These are phyloP conservation scores for Lethenteron reissneri DNA, from an alignment of 2,113 vertebrate species.

Conservation along the genomic window DNA sequence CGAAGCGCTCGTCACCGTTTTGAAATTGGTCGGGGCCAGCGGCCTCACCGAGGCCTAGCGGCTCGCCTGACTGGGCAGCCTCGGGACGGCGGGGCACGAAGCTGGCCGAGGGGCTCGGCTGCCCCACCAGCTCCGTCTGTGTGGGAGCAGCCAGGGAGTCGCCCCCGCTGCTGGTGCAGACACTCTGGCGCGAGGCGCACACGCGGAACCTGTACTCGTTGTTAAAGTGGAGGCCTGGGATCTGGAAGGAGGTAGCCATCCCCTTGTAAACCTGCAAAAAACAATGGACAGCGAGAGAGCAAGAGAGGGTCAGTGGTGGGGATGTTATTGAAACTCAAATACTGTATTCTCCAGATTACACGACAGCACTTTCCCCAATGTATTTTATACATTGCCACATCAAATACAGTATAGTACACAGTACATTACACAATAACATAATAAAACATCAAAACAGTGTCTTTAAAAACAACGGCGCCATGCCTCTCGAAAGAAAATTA, in stretches of 20 bases:
- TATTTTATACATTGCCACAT: no score
- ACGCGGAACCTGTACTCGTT: conserved; percentile 87
- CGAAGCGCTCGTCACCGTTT: conserved; percentile 77
- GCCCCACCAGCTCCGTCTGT: conserved; percentile 65
- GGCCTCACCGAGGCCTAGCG: neutral
- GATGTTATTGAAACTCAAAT: neutral
- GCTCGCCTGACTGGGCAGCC: conserved; percentile 1
- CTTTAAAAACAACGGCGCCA: no score
- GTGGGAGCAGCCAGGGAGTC: no score
- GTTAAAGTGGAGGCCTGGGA: conserved; percentile 74
- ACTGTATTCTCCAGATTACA: no score
- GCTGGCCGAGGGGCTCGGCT: conserved; percentile 64
- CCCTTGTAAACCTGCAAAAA: conserved; percentile 70
- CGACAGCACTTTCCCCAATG: no score
- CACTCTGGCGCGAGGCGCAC: conserved; percentile 67
- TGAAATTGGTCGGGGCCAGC: conserved; percentile 25
- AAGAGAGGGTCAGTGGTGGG: no score
- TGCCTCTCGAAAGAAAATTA: no score
- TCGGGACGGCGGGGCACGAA: conserved; percentile 33
- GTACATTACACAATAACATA: no score
- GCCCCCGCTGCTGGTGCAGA: conserved; percentile 28
- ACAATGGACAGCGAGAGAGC: neutral
- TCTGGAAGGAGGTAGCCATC: conserved; percentile 62
- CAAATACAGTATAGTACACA: no score
- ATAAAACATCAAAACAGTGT: no score